These are phyloP conservation scores for Pterocles gutturalis DNA, from an alignment of 2,113 vertebrate species.

Conservation along the genomic window DNA sequence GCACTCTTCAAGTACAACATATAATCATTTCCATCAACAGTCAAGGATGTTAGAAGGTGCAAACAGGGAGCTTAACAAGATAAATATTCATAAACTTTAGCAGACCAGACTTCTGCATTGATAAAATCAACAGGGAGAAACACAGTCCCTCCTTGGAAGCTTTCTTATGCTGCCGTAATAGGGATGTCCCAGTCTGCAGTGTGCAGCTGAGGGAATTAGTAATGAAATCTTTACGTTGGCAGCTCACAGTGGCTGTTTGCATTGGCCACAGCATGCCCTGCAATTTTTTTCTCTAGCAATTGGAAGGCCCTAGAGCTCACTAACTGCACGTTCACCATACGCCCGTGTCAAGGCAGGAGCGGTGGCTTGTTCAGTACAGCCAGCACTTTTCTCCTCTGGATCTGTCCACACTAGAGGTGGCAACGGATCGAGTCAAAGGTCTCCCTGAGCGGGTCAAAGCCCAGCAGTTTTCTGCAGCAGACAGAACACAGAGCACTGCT, in stretches of 20 bases:
- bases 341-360: background rate
- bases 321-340: background rate
- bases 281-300: background rate
- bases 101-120: background rate
- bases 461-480: background rate
- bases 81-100: background rate
- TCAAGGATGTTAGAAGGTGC: background rate
- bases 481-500: background rate
- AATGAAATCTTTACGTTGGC: background rate
- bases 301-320: background rate
- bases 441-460: background rate
- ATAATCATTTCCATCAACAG: background rate
- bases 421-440: background rate
- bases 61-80: background rate
- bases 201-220: background rate
- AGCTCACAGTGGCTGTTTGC: background rate
- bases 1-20: background rate
- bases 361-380: background rate
- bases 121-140: background rate
- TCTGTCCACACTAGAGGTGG: background rate
- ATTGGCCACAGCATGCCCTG: background rate
- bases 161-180: background rate
- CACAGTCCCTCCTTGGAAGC: background rate
- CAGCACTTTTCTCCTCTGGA: background rate
- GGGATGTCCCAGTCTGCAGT: background rate